These are phyloP conservation scores for Daphoenositta chrysoptera DNA, from an alignment of 2,113 vertebrate genomes.

Conservation along the genomic window DNA sequence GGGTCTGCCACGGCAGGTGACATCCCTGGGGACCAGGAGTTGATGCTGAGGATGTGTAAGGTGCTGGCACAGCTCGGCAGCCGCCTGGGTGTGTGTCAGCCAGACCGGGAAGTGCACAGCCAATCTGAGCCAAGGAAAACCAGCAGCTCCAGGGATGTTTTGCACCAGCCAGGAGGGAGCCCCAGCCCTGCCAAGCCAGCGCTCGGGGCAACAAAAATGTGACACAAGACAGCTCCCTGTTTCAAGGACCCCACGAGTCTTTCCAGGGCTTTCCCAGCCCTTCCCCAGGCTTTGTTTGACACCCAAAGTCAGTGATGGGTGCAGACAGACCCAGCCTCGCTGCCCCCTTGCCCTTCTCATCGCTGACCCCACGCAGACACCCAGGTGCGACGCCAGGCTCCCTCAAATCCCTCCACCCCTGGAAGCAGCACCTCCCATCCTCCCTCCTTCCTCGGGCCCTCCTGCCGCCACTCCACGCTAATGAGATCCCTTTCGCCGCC, in stretches of 20 bases:
- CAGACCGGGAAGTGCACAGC: background rate
- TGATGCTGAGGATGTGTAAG: background rate
- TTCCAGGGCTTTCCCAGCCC: background rate
- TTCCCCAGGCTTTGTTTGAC: background rate
- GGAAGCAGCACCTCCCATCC: background rate
- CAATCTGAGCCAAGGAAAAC: background rate
- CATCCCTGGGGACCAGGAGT: background rate
- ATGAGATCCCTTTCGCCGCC: background rate
- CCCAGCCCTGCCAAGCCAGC: background rate
- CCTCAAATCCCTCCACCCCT: background rate
- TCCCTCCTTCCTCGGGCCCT: background rate
- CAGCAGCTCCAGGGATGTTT: background rate
- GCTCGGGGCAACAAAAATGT: rapidly evolving
- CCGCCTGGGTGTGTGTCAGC: background rate
- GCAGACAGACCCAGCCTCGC: rapidly evolving
- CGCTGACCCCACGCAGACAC: background rate
- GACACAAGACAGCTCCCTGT: background rate
- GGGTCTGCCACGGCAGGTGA: background rate
- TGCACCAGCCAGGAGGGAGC: background rate
- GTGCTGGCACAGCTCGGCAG: background rate
- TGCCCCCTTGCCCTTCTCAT: rapidly evolving
- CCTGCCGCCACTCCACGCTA: background rate
- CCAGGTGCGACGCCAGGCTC: rapidly evolving
- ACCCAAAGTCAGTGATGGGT: background rate
- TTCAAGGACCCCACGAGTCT: background rate